phyloP scores from a whole-genome alignment of 1,140 invertebrate species.

The Luehdorfia chinensis region DNA sequence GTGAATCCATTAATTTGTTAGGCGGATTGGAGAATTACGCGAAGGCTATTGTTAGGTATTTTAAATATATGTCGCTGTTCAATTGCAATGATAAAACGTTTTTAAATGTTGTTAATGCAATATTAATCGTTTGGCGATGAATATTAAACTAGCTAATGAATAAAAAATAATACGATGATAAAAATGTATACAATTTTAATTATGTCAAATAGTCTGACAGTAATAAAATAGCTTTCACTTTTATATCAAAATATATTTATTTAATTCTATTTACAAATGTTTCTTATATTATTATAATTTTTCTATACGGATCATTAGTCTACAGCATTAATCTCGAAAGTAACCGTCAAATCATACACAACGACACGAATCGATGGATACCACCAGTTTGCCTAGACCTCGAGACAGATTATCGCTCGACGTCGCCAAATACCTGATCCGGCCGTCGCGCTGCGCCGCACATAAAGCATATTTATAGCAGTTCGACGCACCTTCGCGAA shows the following conservation, averaged over 20 bases:
- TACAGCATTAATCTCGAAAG: too few species aligned
- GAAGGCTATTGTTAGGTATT: conserved; percentile 22
- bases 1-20: conserved; percentile 68
- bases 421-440: too few species aligned
- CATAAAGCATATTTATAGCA: conserved; percentile 72
- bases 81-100: conserved; percentile 12
- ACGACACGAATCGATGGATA: too few species aligned
- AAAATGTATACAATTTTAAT: too few species aligned
- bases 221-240: too few species aligned
- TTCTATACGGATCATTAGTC: too few species aligned
- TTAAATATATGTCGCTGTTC: conserved; percentile 7
- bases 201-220: too few species aligned
- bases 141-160: conserved; percentile 10
- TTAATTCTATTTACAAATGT: not conserved
- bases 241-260: too few species aligned
- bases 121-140: not conserved
- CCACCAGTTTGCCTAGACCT: too few species aligned
- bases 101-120: conserved; percentile 1
- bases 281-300: not conserved
- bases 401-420: too few species aligned
- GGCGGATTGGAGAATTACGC: conserved; percentile 32
- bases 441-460: conserved; percentile 40
- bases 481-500: conserved; percentile 67
- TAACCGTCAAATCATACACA: too few species aligned
- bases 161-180: too few species aligned